These are phyloP conservation scores for Crotophaga sulcirostris DNA, from an alignment of 2,113 vertebrate genomes.

Conservation along the genomic window DNA sequence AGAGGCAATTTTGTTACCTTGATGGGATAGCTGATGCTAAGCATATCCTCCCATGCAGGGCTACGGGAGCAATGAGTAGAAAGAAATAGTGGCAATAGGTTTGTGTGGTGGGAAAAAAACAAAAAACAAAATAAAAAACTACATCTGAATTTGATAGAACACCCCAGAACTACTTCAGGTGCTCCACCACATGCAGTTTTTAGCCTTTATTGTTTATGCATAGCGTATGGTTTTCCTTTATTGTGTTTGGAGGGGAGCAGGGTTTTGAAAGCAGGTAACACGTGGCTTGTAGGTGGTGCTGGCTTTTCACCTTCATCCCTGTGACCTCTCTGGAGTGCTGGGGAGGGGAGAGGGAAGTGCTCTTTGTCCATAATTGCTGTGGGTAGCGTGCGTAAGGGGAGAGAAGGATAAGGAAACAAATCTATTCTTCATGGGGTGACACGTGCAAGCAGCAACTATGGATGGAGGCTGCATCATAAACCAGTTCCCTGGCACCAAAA, in stretches of 20 bases:
- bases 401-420: not conserved
- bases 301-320: not conserved
- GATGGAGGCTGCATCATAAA: accelerated
- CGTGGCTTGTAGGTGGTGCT: not conserved
- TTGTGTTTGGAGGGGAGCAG: not conserved
- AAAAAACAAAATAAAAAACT: not conserved
- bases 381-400: not conserved
- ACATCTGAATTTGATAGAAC: not conserved
- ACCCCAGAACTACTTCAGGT: not conserved
- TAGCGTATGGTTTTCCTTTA: too few relatives aligned
- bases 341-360: not conserved
- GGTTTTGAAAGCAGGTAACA: not conserved
- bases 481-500: not conserved
- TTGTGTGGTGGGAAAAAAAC: not conserved
- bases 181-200: not conserved
- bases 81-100: not conserved
- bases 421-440: accelerated
- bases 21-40: not conserved
- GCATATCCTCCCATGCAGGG: not conserved
- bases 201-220: not conserved
- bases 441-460: not conserved
- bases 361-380: not conserved
- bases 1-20: not conserved
- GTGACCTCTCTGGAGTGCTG: not conserved
- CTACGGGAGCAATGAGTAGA: not conserved